These are phyloP conservation scores for Mormyrus lacerda DNA, from an alignment of 2,113 vertebrate species.

Conservation along the genomic window DNA sequence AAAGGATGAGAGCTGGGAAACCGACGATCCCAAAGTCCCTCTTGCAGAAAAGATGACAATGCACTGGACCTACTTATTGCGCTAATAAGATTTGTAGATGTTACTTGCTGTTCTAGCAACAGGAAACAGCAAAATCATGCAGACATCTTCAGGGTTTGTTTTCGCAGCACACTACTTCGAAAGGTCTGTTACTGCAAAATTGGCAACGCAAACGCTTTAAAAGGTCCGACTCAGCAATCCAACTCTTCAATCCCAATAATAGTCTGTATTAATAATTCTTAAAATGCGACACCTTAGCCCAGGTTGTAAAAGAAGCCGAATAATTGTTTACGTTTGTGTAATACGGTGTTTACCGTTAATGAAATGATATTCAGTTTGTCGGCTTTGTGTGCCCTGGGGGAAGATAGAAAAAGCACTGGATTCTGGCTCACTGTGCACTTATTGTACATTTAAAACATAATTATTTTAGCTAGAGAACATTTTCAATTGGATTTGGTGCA, in stretches of 20 bases:
- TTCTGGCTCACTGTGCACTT: neutral
- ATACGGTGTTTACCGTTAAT: neutral
- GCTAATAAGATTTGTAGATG: neutral
- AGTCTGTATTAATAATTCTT: neutral
- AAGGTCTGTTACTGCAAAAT: neutral
- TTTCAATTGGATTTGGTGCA: neutral
- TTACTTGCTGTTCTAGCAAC: neutral
- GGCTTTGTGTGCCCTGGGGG: neutral
- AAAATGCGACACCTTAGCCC: neutral
- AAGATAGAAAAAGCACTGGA: neutral
- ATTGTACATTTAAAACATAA: neutral
- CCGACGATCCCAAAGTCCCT: neutral
- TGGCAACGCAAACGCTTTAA: neutral
- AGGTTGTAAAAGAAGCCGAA: neutral
- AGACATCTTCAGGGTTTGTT: neutral
- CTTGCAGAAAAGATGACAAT: neutral
- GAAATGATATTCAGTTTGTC: neutral
- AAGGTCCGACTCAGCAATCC: neutral
- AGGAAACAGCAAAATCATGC: neutral
- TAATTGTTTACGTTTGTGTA: neutral
- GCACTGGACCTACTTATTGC: neutral
- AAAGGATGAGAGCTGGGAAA: neutral
- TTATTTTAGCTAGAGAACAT: neutral
- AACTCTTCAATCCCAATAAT: neutral
- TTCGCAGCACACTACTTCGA: neutral